phyloP scores from a whole-genome alignment of 2,888 invertebrate species.

The Oligia latruncula region DNA sequence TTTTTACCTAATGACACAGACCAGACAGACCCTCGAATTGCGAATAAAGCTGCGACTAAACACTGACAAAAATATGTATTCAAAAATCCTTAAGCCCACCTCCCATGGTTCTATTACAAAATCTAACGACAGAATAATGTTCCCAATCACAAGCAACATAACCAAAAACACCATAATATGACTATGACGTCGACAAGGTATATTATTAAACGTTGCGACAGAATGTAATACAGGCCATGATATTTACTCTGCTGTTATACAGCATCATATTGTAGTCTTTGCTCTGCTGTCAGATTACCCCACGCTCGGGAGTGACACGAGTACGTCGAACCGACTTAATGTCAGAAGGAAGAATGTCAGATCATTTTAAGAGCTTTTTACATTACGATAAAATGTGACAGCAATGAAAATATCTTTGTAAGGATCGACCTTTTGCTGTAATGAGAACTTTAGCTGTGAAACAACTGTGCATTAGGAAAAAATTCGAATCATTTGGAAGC shows the following conservation, averaged over 20 bases:
- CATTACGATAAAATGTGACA: not conserved
- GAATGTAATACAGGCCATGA: conserved; percentile 27
- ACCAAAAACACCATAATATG: conserved; percentile 51
- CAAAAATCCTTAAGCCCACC: conserved; percentile 5
- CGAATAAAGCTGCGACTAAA: not conserved
- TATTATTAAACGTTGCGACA: conserved; percentile 52
- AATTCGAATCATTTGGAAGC: too few relatives aligned
- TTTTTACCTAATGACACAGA: not conserved
- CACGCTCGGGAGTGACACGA: conserved; percentile 26
- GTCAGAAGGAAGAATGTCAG: conserved; percentile 43
- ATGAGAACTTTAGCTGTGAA: not conserved
- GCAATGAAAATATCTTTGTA: not conserved
- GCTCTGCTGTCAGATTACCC: conserved; percentile 26
- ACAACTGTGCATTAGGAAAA: not conserved
- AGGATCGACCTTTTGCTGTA: not conserved
- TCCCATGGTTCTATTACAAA: conserved; percentile 40
- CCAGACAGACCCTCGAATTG: not conserved
- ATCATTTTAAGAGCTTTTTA: conserved; percentile 10
- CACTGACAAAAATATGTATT: not conserved
- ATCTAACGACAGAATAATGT: conserved; percentile 53
- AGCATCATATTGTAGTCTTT: too few relatives aligned
- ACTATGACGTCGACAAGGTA: conserved; percentile 17
- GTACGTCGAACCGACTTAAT: conserved; percentile 24
- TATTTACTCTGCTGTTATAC: conserved; percentile 28
- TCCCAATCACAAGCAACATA: conserved; percentile 9